Base-by-base conservation (phyloP, 2,113 vertebrate genomes). In the Crotalus tigris region DNA sequence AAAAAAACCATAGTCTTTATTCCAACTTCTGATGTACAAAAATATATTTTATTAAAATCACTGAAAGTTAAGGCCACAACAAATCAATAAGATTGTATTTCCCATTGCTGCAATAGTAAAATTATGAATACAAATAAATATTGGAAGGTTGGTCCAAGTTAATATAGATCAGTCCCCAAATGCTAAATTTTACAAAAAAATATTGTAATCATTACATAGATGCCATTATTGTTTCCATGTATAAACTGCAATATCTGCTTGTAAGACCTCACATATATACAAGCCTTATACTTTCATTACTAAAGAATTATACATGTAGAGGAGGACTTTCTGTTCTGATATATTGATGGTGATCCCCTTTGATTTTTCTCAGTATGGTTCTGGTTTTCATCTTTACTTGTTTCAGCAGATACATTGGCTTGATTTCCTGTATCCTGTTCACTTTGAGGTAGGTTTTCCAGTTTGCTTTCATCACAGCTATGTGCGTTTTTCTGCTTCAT, bases 41-140 rank as follows among this genome's bases (percentile, higher is more conserved):
- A 96, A 59, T 97, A 97, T 94, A 97, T 95, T 94, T 95, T 95
- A 95, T 96, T 97, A 95, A 93, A 97, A 96, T 94, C 97, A 93
- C 93, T 95, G 96, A 96, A 92, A 97, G 94, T 95, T 97, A 97
- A 98, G 97, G 97, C 97, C 97, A 97, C 95, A 96, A 96, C 95
- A 97, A 93, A 95, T 96, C 94, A 97, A 94, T 85, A 93, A 95
- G 75, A 95, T 93, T 96, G 91, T 96, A 94, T 96, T 55, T 95
- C 93, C 49, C 0, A 2, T 90, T 94, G 93, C 92, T 97, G 53
- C 85, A 96, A 89, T 9, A 64, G 87, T 95, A 96, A 96, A 96
- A 96, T 97, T 96, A 95, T 57, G 88, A 95, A 64, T 91, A 96
- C 95, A 96, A 97, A 98, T 97, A 98, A 97, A 97, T 97, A 98